A percentile compares a stretch with the other conserved stretches of the same genome.
Conservation (phyloP, 2,113 vertebrate species). For the Macquaria australasica region DNA sequence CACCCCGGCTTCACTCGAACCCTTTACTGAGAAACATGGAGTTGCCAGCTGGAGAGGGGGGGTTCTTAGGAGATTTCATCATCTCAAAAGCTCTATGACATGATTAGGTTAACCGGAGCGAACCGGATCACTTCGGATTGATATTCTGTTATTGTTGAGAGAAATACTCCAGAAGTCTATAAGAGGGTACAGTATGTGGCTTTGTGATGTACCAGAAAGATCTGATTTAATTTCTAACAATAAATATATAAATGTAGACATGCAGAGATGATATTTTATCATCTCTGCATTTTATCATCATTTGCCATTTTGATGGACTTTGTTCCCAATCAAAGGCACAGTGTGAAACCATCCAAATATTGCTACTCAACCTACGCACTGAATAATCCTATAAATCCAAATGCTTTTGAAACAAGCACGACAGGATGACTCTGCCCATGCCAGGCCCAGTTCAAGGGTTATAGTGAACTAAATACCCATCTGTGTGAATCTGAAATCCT, state of each 20-base stretch:
- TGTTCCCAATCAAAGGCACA: constrained; percentile 67
- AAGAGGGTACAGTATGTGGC: neutral
- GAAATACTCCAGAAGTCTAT: neutral
- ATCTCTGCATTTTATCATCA: too few species aligned
- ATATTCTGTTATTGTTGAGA: constrained; percentile 29
- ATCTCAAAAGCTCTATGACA: constrained; percentile 70
- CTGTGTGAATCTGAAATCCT: constrained; percentile 79
- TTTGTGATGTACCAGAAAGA: neutral
- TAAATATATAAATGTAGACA: neutral
- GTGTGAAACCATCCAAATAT: constrained; percentile 74
- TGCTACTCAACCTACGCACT: constrained; percentile 65
- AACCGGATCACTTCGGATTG: constrained; percentile 28
- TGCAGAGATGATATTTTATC: constrained; percentile 10
- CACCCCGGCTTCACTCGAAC: constrained; percentile 57
- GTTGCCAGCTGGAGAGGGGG: constrained; percentile 68
- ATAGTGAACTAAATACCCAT: constrained; percentile 81
- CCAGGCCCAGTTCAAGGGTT: constrained; percentile 77
- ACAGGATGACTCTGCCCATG: constrained; percentile 68
- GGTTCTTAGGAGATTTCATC: constrained; percentile 71
- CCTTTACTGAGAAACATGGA: constrained; percentile 62
- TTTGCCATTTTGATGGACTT: too few species aligned
- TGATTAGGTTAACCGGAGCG: constrained; percentile 56
- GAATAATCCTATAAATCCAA: constrained; percentile 83
- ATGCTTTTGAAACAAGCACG: constrained; percentile 78
- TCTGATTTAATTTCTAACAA: neutral